A percentile compares a stretch with the other conserved stretches of the same genome.
phyloP scores from a whole-genome alignment of 2,888 invertebrate species.

The Oscheius myriophilus region DNA sequence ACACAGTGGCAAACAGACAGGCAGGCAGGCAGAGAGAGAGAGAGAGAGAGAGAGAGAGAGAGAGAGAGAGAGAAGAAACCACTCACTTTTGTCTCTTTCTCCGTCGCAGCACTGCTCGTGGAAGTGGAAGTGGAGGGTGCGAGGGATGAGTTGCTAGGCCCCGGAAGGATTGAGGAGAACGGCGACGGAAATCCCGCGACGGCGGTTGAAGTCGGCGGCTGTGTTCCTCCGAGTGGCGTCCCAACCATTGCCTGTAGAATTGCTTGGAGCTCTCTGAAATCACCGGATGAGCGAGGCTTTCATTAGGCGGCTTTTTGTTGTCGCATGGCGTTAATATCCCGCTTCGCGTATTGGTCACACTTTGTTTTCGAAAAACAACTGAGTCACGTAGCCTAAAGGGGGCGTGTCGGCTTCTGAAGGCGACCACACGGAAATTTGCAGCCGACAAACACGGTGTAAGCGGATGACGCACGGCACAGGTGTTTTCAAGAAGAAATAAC shows the following conservation, averaged over 20 bases:
- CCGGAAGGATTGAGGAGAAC: conserved; percentile 22
- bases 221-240: conserved; percentile 18
- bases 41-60: conserved; percentile 15
- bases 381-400: too few relatives aligned
- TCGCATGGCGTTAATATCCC: neutral
- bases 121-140: conserved; percentile 10
- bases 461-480: too few relatives aligned
- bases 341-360: conserved; percentile 1
- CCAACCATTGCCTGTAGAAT: conserved; percentile 27
- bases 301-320: neutral
- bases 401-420: too few relatives aligned
- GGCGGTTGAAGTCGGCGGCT: neutral
- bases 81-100: too few relatives aligned
- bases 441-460: too few relatives aligned
- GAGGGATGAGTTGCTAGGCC: conserved; percentile 7
- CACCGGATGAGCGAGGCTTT: neutral
- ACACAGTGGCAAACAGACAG: too few relatives aligned
- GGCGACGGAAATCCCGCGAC: conserved; percentile 20
- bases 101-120: conserved; percentile 4
- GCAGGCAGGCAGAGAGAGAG: conserved; percentile 7
- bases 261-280: conserved; percentile 32
- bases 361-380: neutral
- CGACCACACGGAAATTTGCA: too few relatives aligned
- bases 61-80: conserved; percentile 8
- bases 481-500: too few relatives aligned